Percentiles rank a stretch among this genome's conserved stretches.
phyloP scores from a whole-genome alignment of 2,888 invertebrate species.

The Flexamia atlantica region DNA sequence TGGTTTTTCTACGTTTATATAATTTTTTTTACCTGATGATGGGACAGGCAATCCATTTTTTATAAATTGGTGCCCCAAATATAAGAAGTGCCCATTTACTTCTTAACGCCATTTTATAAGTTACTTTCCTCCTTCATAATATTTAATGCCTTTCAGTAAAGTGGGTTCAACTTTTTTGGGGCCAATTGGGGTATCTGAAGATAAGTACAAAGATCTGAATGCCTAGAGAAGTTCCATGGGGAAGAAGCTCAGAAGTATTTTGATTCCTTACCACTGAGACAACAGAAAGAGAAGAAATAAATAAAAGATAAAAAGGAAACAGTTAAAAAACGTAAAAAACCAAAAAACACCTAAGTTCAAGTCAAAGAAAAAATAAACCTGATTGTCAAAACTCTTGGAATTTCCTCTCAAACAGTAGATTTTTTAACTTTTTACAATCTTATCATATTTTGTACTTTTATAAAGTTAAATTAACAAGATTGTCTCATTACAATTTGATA shows the following conservation, averaged over 20 bases:
- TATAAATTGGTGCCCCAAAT: constrained; percentile 5
- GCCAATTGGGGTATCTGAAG: constrained; percentile 32
- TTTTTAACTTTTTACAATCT: constrained; percentile 28
- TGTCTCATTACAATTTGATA: constrained; percentile 18
- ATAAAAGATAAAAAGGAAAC: background rate
- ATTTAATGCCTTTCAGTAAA: constrained; percentile 6
- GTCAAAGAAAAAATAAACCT: constrained; percentile 36
- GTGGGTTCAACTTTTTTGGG: constrained; percentile 17
- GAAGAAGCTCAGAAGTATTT: constrained; percentile 41
- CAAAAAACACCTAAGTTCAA: background rate
- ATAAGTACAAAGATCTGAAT: constrained; percentile 45
- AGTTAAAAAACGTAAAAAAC: constrained; percentile 24
- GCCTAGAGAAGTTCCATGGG: constrained; percentile 27
- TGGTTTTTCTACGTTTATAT: constrained; percentile 23
- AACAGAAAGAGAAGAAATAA: constrained; percentile 32
- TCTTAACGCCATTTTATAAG: constrained; percentile 39
- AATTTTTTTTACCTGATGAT: constrained; percentile 15
- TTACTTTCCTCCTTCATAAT: constrained; percentile 25
- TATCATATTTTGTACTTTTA: constrained; percentile 41
- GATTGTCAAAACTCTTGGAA: constrained; percentile 28
- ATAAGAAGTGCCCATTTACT: constrained; percentile 19
- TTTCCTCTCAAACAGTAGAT: constrained; percentile 29
- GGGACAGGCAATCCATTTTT: constrained; percentile 45
- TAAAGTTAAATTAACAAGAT: constrained; percentile 9
- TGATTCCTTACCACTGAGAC: constrained; percentile 31